Evolutionary conservation across 2,113 vertebrate species (phyloP), one percentile per base, ranked within the genome.

Genomic region (Pyxicephalus adspersus): DNA sequence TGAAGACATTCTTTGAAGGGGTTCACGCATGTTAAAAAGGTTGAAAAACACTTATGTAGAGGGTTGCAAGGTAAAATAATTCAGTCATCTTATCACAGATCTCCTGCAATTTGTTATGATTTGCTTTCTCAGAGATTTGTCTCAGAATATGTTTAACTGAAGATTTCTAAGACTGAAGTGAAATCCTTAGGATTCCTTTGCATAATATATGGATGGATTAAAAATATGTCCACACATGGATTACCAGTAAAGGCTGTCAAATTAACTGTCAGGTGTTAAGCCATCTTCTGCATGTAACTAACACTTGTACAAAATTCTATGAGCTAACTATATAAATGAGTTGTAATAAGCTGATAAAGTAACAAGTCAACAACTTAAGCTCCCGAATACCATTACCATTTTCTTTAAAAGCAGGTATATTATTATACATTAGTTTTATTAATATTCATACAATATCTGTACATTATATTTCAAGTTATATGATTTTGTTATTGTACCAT

Each of bases 91-190:
- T n/a, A 20, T 15, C 1, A 20, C 8, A 31, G 64, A 8, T 19
- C 16, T 22, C 55, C 17, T n/a, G 9, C 19, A 22, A 23, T 11
- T 8, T 34, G n/a, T 51, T 22, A 23, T 15, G 6, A 38, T 7
- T 4, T 38, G 31, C 38, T 58, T 18, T n/a, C n/a, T n/a, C n/a
- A n/a, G n/a, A n/a, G n/a, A n/a, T n/a, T n/a, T 38, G 11, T 15
- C 38, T 34, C 2, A 29, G 55, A 20, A 77, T 61, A 77, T 77
- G 18, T 65, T 31, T 34, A 2, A 26, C 51, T 7, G 52, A 61
- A n/a, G 0, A 3, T 66, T 50, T 23, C 26, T 23, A 29, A 55
- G 0, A 13, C 1, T 2, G 22, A 68, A 0, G 1, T 61, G 96
- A 51, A 23, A n/a, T 67, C 18, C 23, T 67, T 9, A 45, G 34